Conservation (phyloP, 2,797 vertebrate genomes). For the Salmo trutta region DNA sequence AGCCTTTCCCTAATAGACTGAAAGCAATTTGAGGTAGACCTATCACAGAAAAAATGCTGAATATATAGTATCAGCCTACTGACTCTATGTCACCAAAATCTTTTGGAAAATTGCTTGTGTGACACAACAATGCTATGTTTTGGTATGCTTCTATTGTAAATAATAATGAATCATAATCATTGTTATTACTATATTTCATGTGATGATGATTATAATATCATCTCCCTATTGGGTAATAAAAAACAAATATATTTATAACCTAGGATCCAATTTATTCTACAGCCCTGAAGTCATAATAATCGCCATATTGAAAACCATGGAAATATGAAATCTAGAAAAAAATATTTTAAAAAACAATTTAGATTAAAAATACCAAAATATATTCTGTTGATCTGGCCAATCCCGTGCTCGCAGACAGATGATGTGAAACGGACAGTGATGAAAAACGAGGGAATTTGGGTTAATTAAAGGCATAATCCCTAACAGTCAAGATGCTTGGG, state of each 20-base stretch:
- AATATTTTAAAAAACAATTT: neutral
- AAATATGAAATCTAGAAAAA: neutral
- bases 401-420: conserved; percentile 27
- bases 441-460: conserved; percentile 42
- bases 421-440: conserved; percentile 35
- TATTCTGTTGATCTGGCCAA: conserved; percentile 22
- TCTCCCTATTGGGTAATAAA: neutral
- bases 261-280: neutral
- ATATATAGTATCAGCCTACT: neutral
- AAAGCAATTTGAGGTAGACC: neutral
- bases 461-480: conserved; percentile 57
- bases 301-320: neutral
- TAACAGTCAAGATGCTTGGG: conserved; percentile 45
- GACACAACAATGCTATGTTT: neutral
- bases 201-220: neutral
- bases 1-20: neutral
- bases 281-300: neutral
- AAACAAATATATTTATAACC: neutral
- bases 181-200: neutral
- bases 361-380: conserved; percentile 25
- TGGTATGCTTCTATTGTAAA: neutral
- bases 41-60: neutral
- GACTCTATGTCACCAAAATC: neutral
- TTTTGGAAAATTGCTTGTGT: neutral
- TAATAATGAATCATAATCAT: neutral